Evolutionary conservation across 2,797 vertebrate species (phyloP).

Genomic region (Sphenodon punctatus): DNA sequence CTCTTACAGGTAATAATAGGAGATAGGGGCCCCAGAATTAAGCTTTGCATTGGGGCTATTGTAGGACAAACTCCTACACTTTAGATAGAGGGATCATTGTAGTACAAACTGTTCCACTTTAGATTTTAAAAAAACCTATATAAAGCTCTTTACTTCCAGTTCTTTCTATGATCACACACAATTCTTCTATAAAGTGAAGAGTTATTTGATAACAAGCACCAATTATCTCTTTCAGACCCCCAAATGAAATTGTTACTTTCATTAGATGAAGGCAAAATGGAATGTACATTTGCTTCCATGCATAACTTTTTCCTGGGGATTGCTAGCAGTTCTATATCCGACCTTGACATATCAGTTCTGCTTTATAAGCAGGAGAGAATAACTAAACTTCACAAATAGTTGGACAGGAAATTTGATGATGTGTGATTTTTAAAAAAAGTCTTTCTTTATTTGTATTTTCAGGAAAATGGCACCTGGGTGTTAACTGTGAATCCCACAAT

Average conservation of each 20-base stretch:
- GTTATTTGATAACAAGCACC: background rate
- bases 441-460: slow-evolving; percentile 26
- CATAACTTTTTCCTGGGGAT: background rate
- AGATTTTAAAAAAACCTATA: background rate
- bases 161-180: background rate
- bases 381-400: background rate
- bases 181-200: background rate
- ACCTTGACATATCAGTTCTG: background rate
- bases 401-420: background rate
- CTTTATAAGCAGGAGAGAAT: background rate
- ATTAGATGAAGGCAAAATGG: background rate
- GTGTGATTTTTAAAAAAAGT: background rate
- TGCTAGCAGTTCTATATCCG: background rate
- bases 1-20: no score
- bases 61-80: no score
- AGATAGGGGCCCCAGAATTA: no score
- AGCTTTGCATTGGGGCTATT: no score
- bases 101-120: no score
- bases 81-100: no score
- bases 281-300: background rate
- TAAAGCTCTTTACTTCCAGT: background rate
- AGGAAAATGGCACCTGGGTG: slow-evolving; percentile 88
- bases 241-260: background rate
- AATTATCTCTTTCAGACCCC: background rate
- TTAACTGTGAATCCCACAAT: slow-evolving; percentile 80